These are phyloP conservation scores for Temnothorax rugatulus DNA, from an alignment of 2,888 invertebrate genomes.

Conservation along the genomic window DNA sequence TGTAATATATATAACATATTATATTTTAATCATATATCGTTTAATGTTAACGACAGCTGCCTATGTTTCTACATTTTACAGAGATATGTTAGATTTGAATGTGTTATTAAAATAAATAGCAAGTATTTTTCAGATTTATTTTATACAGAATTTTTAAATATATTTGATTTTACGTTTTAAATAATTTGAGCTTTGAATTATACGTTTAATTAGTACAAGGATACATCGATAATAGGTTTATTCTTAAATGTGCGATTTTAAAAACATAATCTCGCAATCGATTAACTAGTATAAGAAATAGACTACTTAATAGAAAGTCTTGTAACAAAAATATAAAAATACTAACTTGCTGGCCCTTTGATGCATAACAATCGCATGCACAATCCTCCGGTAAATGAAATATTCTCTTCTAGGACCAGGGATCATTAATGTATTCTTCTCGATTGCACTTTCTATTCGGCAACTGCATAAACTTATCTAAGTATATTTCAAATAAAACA, in stretches of 20 bases:
- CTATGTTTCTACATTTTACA: neutral
- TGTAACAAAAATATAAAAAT: constrained; percentile 9
- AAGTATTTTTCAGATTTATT: neutral
- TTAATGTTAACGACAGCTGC: neutral
- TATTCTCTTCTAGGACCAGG: constrained; percentile 14
- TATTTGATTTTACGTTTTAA: neutral
- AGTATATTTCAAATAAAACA: neutral
- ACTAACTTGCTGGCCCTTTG: constrained; percentile 34
- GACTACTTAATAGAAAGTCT: neutral
- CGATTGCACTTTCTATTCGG: constrained; percentile 19
- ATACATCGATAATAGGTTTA: neutral
- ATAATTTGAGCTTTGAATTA: neutral
- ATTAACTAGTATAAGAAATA: neutral
- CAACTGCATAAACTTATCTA: constrained; percentile 25
- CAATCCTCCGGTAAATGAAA: neutral
- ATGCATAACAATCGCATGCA: constrained; percentile 32
- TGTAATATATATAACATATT: neutral
- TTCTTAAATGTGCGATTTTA: neutral
- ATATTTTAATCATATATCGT: neutral
- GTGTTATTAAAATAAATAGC: neutral
- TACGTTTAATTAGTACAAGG: neutral
- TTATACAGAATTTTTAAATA: neutral
- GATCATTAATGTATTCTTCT: neutral
- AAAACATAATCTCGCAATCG: neutral
- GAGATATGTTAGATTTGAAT: neutral